phyloP scores from a whole-genome alignment of 92 coral and sea anemone genomes.

The Palythoa grandis region DNA sequence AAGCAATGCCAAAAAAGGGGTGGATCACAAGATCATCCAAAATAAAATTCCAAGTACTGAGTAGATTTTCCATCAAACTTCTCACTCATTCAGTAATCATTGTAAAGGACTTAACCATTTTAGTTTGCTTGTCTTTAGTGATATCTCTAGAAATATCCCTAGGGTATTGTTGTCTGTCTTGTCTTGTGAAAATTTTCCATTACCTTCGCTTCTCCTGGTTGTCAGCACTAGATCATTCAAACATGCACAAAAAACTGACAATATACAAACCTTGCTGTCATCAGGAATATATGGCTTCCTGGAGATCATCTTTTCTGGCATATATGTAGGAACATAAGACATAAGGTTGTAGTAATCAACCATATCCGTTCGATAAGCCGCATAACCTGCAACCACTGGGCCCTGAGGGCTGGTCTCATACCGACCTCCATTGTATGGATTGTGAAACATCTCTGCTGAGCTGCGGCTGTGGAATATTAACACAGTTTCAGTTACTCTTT shows the following conservation, averaged over 20 bases:
- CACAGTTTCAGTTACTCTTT: neutral
- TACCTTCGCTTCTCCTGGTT: too few relatives aligned
- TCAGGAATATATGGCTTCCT: slow-evolving; percentile 80
- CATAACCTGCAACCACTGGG: slow-evolving; percentile 36
- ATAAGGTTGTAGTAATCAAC: slow-evolving; percentile 5
- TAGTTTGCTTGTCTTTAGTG: too few relatives aligned
- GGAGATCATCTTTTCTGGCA: slow-evolving; percentile 39
- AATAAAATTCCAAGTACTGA: too few relatives aligned
- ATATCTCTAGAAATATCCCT: too few relatives aligned
- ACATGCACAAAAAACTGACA: neutral
- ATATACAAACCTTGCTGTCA: slow-evolving; percentile 39
- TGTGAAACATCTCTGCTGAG: slow-evolving; percentile 31
- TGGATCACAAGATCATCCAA: too few relatives aligned
- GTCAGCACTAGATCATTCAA: too few relatives aligned
- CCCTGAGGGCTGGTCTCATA: slow-evolving; percentile 26
- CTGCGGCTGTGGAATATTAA: slow-evolving; percentile 27
- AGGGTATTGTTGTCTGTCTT: too few relatives aligned
- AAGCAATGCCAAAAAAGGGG: too few relatives aligned
- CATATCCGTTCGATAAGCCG: slow-evolving; percentile 8
- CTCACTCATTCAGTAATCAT: too few relatives aligned
- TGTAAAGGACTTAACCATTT: too few relatives aligned
- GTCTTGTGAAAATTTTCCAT: too few relatives aligned
- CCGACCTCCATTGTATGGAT: slow-evolving; percentile 21
- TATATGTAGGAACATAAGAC: neutral
- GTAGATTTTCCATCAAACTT: too few relatives aligned